These are phyloP conservation scores for Oscheius sp. DNA, from an alignment of 2,888 invertebrate species.

Conservation along the genomic window DNA sequence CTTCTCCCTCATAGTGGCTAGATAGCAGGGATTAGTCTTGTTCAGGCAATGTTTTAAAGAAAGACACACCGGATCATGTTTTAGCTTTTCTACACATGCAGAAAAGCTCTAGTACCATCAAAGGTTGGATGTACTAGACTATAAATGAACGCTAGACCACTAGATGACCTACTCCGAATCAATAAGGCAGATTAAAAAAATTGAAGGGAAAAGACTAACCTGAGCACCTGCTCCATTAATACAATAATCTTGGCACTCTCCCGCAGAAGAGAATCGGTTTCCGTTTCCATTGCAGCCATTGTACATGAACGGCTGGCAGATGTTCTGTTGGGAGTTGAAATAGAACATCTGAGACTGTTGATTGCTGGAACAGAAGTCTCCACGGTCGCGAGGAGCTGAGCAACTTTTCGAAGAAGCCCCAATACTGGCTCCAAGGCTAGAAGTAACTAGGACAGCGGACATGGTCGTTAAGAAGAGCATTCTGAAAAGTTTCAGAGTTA, in stretches of 20 bases:
- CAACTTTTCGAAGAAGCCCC: slow-evolving; percentile 16
- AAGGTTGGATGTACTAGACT: no score
- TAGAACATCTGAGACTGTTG: slow-evolving; percentile 38
- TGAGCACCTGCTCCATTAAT: slow-evolving; percentile 36
- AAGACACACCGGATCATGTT: no score
- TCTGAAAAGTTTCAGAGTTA: neutral
- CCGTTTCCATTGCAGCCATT: slow-evolving; percentile 68
- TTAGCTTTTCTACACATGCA: no score
- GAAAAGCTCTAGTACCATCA: no score
- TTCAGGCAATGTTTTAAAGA: no score
- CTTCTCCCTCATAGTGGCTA: no score
- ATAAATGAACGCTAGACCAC: no score
- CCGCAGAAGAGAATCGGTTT: slow-evolving; percentile 52
- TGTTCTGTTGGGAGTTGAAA: slow-evolving; percentile 35
- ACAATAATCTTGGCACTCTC: slow-evolving; percentile 53
- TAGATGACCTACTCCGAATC: no score
- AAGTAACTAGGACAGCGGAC: neutral
- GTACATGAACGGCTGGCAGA: slow-evolving; percentile 71
- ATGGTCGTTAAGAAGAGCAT: neutral
- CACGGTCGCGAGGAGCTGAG: slow-evolving; percentile 34
- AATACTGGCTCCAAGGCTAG: neutral
- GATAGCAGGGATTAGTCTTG: no score
- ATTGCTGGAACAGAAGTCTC: slow-evolving; percentile 29
- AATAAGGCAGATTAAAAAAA: no score
- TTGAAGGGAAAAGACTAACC: neutral